Base-by-base conservation (phyloP, 2,888 invertebrate genomes). In the Limnephilus rhombicus region DNA sequence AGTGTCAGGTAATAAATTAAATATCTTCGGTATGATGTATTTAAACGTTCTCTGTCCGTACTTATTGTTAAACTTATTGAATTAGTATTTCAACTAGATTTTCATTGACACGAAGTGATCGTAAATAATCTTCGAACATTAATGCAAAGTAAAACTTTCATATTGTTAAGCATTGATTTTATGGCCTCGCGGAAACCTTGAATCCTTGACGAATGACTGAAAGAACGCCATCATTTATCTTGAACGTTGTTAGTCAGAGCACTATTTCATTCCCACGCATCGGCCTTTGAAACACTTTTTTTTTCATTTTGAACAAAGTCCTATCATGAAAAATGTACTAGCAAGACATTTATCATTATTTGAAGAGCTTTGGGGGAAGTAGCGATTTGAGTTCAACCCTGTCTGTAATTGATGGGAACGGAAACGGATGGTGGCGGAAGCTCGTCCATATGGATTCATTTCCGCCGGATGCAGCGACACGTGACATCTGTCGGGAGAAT, bases 401-500 rank as follows among this genome's bases (percentile, higher is more conserved):
- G 37, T 87, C 85, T 29, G 83, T 37, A 68, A 87, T 87, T 87
- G 29, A 87, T 29, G 31, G 68, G 87, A 68, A 31, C 68, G 68
- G 87, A 85, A 89, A 85, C 68, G 83, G 37, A 83, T 85, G 91
- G 80, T 37, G 85, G 53, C 89, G 80, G 89, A 83, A 83, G 83
- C 49, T 88, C 88, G 83, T 91, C 91, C 91, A 89, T 89, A 83
- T 85, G 91, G 68, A 89, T 89, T 89, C 45, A 85, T 91, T 91
- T 91, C 82, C 80, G 82, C 68, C 85, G 80, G 68, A 53, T 83
- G 85, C 90, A 68, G 85, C 37, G 85, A 85, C 80, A 89, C 83
- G 83, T 37, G 91, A 91, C 91, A 89, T 89, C 91, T 89, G 91
- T 82, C 68, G 89, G 88, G 81, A 68, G 82, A 89, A 91, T 91